Evolutionary conservation across 2,888 invertebrate species (phyloP).

Genomic region (Cephus rjabovi): DNA sequence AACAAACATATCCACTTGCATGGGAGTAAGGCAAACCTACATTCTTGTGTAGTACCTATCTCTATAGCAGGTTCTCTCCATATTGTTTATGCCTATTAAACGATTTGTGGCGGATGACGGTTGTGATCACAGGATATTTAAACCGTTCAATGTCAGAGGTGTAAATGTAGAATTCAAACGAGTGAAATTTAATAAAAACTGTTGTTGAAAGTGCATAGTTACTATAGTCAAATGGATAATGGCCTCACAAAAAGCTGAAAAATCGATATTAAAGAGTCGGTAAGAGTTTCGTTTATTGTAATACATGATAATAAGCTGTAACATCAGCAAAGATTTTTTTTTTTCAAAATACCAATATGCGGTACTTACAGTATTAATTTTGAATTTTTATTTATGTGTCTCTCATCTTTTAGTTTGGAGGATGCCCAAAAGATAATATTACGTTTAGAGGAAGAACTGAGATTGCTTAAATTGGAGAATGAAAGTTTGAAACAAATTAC

Average conservation of each 20-base stretch:
- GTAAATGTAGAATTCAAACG: background rate
- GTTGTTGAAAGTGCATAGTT: background rate
- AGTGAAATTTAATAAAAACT: background rate
- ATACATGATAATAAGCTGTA: background rate
- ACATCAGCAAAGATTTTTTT: background rate
- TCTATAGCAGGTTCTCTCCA: too few species aligned
- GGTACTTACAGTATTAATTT: background rate
- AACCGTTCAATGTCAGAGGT: background rate
- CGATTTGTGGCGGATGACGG: background rate
- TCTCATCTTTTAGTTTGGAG: background rate
- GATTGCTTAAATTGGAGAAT: background rate
- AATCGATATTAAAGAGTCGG: background rate
- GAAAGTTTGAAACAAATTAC: background rate
- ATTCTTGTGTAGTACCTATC: too few species aligned
- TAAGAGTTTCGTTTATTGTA: background rate
- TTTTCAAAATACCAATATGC: background rate
- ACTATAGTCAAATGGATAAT: background rate
- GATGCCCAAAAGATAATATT: background rate
- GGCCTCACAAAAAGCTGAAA: background rate
- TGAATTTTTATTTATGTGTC: background rate
- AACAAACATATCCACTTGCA: too few species aligned
- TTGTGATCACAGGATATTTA: background rate
- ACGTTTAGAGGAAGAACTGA: background rate
- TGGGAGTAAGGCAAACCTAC: too few species aligned
- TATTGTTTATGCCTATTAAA: background rate